phyloP scores from a whole-genome alignment of 2,888 invertebrate genomes.

The Drosophila sordidula region DNA sequence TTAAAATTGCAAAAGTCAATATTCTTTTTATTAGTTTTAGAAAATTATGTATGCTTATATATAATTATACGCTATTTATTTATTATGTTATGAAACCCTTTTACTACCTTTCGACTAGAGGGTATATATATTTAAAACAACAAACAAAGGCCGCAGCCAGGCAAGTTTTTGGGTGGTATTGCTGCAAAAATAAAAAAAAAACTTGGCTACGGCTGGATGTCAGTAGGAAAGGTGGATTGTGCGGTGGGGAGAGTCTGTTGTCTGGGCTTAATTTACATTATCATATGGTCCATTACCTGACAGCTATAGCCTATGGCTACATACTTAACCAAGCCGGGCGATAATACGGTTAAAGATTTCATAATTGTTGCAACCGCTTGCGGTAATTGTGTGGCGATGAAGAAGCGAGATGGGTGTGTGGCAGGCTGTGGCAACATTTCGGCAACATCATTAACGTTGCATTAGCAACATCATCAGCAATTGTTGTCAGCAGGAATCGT shows the following conservation, averaged over 20 bases:
- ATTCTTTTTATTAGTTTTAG: no score
- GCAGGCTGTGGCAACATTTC: conserved; percentile 8
- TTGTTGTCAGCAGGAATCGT: not conserved
- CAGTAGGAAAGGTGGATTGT: not conserved
- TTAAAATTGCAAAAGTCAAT: no score
- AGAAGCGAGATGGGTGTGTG: not conserved
- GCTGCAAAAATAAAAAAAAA: conserved; percentile 4
- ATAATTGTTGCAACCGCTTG: conserved; percentile 45
- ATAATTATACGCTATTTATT: no score
- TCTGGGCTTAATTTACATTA: conserved; percentile 50
- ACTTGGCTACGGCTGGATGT: not conserved
- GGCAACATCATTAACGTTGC: conserved; percentile 39
- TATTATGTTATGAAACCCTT: no score
- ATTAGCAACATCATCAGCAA: conserved; percentile 27
- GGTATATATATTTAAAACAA: conserved; percentile 4
- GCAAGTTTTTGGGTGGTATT: conserved; percentile 1
- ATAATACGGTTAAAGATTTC: conserved; percentile 43
- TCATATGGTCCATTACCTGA: conserved; percentile 44
- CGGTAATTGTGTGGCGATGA: conserved; percentile 28
- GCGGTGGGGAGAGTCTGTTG: conserved; percentile 4
- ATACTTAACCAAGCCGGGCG: conserved; percentile 17
- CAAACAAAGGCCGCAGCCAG: not conserved
- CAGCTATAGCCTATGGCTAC: conserved; percentile 24
- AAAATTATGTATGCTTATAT: no score
- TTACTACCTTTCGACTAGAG: not conserved